Base-by-base conservation (phyloP, 1,140 invertebrate species). In the Coboldia fuscipes region DNA sequence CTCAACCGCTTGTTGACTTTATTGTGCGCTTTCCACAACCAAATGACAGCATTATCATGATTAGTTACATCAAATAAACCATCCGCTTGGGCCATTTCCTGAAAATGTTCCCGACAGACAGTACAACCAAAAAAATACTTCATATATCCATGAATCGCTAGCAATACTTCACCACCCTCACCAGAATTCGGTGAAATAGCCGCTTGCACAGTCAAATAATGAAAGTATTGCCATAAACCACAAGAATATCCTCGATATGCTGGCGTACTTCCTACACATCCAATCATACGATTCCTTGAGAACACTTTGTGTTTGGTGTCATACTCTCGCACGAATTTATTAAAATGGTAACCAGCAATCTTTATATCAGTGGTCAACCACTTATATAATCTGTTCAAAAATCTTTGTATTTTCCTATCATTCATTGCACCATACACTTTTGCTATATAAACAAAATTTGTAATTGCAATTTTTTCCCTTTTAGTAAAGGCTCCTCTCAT, bases 21-120 rank as follows among this genome's bases (percentile, higher is more conserved):
- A 57, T 97, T 97, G 48, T 98, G 92, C 2, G 85, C 78, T 35
- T 64, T 63, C 94, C 94, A 99, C 2, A 98, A 54, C 88, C 90
- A 98, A 5, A 97, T 45, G 1, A 96, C 69, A 14, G 74, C 67
- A 29, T 86, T 78, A 32, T 81, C 65, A 37, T 67, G 62, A 28
- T 63, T 67, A 16, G 60, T 57, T 0, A 90, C 71, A 38, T 74
- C 65, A 39, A 66, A 65, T 34, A 80, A 62, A 42, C 75, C 65
- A 33, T 72, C 67, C 41, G 58, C 52, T 17, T 62, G 47, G 19
- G 80, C 71, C 81, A 90, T 90, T 39, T 63, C 52, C 46, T 56
- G 36, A 33, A 98, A 97, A 61, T 98, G 86, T 40, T 72, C 49
- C 3, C 77, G 65, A 52, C 94, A 98, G 40, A 92, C 78, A 20